These are phyloP conservation scores for Diachrysia chrysitis DNA, from an alignment of 2,888 invertebrate genomes.

Conservation along the genomic window DNA sequence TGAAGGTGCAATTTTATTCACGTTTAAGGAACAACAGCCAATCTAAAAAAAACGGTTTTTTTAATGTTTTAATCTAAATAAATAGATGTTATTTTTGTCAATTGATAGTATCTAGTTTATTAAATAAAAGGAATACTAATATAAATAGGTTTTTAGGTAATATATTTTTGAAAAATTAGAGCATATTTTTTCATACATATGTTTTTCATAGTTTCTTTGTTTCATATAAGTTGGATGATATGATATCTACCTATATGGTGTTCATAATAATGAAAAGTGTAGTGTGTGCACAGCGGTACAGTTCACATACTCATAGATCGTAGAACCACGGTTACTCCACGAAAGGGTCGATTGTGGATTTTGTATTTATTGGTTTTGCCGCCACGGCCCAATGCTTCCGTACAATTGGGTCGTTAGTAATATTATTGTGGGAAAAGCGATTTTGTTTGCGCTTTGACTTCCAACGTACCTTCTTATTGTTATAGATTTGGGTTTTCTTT, in stretches of 20 bases:
- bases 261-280: slow-evolving; percentile 23
- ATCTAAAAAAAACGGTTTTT: too few relatives aligned
- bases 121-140: too few relatives aligned
- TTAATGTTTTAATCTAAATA: too few relatives aligned
- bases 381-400: slow-evolving; percentile 83
- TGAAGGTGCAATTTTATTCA: too few relatives aligned
- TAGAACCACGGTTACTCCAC: slow-evolving; percentile 68
- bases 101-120: too few relatives aligned
- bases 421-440: slow-evolving; percentile 87
- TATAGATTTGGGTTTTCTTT: slow-evolving; percentile 82
- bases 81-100: too few relatives aligned
- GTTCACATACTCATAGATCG: slow-evolving; percentile 80
- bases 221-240: background rate
- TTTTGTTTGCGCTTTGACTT: slow-evolving; percentile 87
- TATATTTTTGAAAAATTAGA: too few relatives aligned
- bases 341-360: slow-evolving; percentile 82
- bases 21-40: too few relatives aligned
- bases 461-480: slow-evolving; percentile 84
- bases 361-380: slow-evolving; percentile 87
- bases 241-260: background rate
- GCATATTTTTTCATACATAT: too few relatives aligned
- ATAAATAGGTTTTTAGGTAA: too few relatives aligned
- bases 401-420: slow-evolving; percentile 88
- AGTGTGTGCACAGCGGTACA: slow-evolving; percentile 67
- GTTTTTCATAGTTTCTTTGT: slow-evolving; percentile 9